phyloP scores from a whole-genome alignment of 2,888 invertebrate genomes.

The Alsophila aescularia region DNA sequence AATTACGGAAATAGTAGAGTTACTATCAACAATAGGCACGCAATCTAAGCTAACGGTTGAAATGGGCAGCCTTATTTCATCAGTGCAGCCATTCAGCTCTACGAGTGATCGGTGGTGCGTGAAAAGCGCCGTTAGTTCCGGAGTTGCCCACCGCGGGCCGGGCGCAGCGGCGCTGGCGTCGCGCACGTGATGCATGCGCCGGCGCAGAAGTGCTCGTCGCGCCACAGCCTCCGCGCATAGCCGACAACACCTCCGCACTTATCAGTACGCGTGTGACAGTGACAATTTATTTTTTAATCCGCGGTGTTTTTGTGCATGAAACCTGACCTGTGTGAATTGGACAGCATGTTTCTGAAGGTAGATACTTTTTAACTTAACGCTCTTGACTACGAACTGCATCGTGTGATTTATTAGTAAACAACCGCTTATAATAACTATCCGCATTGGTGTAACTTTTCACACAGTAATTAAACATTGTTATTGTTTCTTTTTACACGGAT shows the following conservation, averaged over 20 bases:
- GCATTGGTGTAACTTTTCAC: conserved; percentile 48
- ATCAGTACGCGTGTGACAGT: conserved; percentile 71
- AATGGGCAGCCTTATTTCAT: conserved; percentile 41
- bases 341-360: conserved; percentile 64
- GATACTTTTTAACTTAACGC: conserved; percentile 48
- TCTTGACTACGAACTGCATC: conserved; percentile 49
- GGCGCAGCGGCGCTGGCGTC: conserved; percentile 65
- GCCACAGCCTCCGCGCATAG: conserved; percentile 78
- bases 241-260: conserved; percentile 56
- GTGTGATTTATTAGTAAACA: conserved; percentile 53
- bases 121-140: conserved; percentile 71
- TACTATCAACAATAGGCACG: conserved; percentile 32
- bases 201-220: conserved; percentile 74
- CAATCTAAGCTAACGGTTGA: conserved; percentile 36
- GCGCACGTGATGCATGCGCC: conserved; percentile 79
- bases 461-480: conserved; percentile 40
- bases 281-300: conserved; percentile 45
- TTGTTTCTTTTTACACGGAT: conserved; percentile 44
- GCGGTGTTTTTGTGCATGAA: conserved; percentile 41
- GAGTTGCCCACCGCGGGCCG: conserved; percentile 56
- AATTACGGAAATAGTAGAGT: conserved; percentile 35
- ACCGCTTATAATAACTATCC: conserved; percentile 49
- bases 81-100: conserved; percentile 51
- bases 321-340: conserved; percentile 36
- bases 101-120: conserved; percentile 61